Base-by-base conservation (phyloP, 1,140 invertebrate genomes). In the Mesaphorura yosii region DNA sequence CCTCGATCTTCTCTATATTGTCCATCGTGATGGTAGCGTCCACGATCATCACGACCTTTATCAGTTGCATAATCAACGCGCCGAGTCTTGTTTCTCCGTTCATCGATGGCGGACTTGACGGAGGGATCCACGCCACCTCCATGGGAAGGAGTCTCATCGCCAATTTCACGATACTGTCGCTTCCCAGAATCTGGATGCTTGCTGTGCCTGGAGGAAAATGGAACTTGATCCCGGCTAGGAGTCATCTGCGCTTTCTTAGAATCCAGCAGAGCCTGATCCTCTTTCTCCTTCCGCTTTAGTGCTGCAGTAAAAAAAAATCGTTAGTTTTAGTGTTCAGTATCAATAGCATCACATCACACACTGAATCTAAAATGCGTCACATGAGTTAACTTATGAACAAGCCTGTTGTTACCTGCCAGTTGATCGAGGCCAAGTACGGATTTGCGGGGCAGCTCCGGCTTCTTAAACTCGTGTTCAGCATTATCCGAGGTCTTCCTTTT, bases 361-460 rank as follows among this genome's bases (percentile, higher is more conserved):
- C 41, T 19, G 1, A 38, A 49, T 48, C 29, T 48, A 53, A 57
- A 42, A 23, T 28, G 19, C 17, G 23, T 28, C 22, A 28, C 19
- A 39, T 47, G 10, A 28, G 6, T 46, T 17, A 47, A 26, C 19
- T 17, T 31, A 42, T 14, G 20, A 29, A 37, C 7, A 20, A 46
- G 20, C 34, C 20, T 15, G 5, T 58, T 46, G n/a, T 56, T 64
- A 71, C 64, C 74, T 6, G 91, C 90, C 48, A 96, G 68, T 68
- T 82, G 84, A 67, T 97, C 91, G 20, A 96, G 72, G 1, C 91
- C 91, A 6, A 95, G 70, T 14, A 87, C 65, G 0, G 90, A 94
- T 14, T 75, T 73, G 61, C 66, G 69, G 4, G 80, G 80, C 15
- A 63, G 15, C 7, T 51, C 55, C 1, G 86, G 84, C 62, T 84